These are phyloP conservation scores for Acomys russatus DNA, from an alignment of 2,797 vertebrate species.

Conservation along the genomic window DNA sequence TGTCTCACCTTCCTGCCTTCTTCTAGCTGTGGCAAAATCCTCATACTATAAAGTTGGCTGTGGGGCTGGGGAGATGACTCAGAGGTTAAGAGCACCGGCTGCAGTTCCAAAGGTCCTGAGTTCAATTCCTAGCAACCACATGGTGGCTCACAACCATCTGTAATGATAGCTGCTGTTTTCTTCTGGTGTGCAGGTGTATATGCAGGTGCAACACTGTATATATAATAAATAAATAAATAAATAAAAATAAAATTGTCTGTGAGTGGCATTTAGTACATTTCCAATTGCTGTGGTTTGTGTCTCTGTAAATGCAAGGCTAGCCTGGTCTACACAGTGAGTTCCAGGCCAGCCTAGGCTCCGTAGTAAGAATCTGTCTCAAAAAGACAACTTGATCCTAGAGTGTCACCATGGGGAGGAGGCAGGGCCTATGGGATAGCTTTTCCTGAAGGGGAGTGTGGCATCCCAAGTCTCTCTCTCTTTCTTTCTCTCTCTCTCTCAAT, in stretches of 20 bases:
- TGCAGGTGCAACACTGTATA: too few species aligned
- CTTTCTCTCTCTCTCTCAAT: neutral
- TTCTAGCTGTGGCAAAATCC: neutral
- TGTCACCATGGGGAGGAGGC: neutral
- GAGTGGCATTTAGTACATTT: neutral
- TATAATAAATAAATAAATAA: too few species aligned
- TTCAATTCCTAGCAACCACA: too few species aligned
- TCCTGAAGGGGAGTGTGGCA: neutral
- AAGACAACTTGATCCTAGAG: neutral
- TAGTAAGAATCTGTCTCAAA: neutral
- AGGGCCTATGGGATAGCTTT: neutral
- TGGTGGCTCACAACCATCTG: too few species aligned
- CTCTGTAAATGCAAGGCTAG: neutral
- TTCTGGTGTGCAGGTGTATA: too few species aligned
- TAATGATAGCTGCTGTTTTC: too few species aligned
- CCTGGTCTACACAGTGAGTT: neutral
- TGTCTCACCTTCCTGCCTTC: neutral
- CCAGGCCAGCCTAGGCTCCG: neutral
- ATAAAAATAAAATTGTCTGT: neutral
- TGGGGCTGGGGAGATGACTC: neutral
- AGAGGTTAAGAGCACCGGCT: too few species aligned
- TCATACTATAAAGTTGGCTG: neutral
- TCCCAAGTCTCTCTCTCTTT: neutral
- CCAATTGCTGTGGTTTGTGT: neutral
- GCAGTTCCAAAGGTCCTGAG: too few species aligned